Conservation (phyloP, 2,797 vertebrate species). For the Enteromius viviparus region DNA sequence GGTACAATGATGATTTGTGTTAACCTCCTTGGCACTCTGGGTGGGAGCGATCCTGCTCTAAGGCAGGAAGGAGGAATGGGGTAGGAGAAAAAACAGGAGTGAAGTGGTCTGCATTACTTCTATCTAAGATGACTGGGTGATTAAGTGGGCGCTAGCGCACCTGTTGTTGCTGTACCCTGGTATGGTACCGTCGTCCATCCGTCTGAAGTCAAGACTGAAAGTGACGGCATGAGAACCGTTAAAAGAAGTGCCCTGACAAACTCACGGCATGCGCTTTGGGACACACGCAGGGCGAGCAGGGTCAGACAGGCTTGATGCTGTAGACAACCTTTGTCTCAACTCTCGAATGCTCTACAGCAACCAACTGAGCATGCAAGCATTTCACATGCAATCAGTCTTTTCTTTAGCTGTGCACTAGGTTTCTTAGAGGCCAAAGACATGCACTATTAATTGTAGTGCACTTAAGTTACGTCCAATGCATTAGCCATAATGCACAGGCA, state of each 20-base stretch:
- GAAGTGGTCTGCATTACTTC: conserved; percentile 36
- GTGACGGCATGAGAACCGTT: conserved; percentile 81
- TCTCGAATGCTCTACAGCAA: background rate
- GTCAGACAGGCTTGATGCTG: conserved; percentile 10
- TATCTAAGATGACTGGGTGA: conserved; percentile 55
- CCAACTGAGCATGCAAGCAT: conserved; percentile 12
- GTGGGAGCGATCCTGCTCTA: background rate
- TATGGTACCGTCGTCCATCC: conserved; percentile 81
- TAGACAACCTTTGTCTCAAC: background rate
- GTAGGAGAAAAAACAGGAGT: conserved; percentile 28
- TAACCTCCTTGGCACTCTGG: background rate
- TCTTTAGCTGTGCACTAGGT: background rate
- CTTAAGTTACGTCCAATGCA: background rate
- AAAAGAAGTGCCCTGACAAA: conserved; percentile 62
- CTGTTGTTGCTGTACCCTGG: conserved; percentile 80
- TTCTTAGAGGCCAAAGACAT: conserved; percentile 14
- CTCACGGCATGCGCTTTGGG: conserved; percentile 45
- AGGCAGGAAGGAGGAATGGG: background rate
- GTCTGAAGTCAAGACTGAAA: conserved; percentile 85
- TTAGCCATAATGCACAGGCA: conserved; percentile 13
- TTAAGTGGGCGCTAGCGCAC: conserved; percentile 71
- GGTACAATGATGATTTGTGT: conserved; percentile 10
- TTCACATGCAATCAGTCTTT: conserved; percentile 43
- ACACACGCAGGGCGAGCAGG: conserved; percentile 32
- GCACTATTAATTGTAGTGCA: conserved; percentile 6